phyloP scores from a whole-genome alignment of 2,113 vertebrate genomes.

The Myrmecophaga tridactyla region DNA sequence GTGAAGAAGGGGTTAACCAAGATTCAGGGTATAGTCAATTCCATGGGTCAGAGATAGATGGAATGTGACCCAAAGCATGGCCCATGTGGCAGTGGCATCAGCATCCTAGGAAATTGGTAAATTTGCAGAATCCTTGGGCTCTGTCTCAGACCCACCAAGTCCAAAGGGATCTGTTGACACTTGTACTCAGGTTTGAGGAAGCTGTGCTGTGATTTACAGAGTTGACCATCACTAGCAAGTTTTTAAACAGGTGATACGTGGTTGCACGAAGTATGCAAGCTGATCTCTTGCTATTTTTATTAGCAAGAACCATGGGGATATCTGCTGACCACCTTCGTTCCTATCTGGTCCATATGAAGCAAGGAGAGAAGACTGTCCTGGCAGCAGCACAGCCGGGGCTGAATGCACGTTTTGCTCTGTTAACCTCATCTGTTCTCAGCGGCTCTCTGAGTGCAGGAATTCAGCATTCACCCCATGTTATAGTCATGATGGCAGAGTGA shows the following conservation, averaged over 20 bases:
- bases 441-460: conserved; percentile 54
- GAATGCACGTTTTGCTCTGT: neutral
- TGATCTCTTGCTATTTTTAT: neutral
- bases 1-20: neutral
- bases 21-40: neutral
- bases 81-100: neutral
- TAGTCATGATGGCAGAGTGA: conserved; percentile 37
- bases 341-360: neutral
- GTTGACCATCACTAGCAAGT: neutral
- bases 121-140: neutral
- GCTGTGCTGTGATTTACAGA: neutral
- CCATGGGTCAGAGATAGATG: neutral
- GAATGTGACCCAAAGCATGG: neutral
- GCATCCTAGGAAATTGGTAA: neutral
- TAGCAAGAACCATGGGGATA: neutral
- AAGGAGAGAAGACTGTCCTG: conserved; percentile 12
- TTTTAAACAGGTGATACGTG: neutral
- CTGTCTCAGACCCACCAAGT: neutral
- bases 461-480: conserved; percentile 28
- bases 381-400: neutral
- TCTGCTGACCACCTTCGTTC: conserved; percentile 15
- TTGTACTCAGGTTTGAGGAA: neutral
- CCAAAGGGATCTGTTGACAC: neutral
- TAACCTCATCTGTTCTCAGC: conserved; percentile 62
- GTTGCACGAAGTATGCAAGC: neutral